Conservation (phyloP, 1,140 invertebrate genomes). For the Caenorhabditis latens region DNA sequence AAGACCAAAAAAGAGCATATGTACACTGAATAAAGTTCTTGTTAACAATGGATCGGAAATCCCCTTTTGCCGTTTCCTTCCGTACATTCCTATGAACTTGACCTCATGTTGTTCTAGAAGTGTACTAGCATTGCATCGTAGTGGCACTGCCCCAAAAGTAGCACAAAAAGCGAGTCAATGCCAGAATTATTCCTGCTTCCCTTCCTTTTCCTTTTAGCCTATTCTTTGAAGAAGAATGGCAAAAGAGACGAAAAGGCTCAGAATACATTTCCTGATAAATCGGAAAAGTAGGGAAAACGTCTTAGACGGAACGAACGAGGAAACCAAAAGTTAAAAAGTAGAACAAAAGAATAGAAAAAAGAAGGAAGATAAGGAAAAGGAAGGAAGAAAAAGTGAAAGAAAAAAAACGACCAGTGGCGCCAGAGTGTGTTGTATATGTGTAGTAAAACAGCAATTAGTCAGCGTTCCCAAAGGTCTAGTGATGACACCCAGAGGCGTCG, state of each 20-base stretch:
- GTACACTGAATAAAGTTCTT: no score
- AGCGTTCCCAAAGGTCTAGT: conserved; percentile 52
- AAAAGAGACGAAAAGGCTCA: background rate
- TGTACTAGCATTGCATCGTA: conserved; percentile 12
- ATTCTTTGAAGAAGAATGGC: conserved; percentile 2
- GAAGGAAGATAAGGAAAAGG: conserved; percentile 23
- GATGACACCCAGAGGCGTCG: conserved; percentile 18
- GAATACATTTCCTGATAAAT: conserved; percentile 50
- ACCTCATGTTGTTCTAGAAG: conserved; percentile 50
- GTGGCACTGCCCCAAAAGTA: background rate
- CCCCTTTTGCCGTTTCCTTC: background rate
- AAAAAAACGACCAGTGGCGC: conserved; percentile 27
- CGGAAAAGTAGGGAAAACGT: background rate
- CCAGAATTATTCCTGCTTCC: conserved; percentile 39
- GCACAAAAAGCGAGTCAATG: conserved; percentile 16
- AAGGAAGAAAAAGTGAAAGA: background rate
- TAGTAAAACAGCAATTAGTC: conserved; percentile 52
- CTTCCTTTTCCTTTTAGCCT: conserved; percentile 16
- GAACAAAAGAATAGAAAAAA: background rate
- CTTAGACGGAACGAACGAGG: background rate
- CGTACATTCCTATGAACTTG: background rate
- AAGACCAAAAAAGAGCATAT: background rate
- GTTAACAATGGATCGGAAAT: no score
- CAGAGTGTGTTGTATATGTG: background rate
- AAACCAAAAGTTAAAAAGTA: background rate